These are phyloP conservation scores for Stichodactyla helianthus DNA, from an alignment of 64 coral and sea anemone species.

Conservation along the genomic window DNA sequence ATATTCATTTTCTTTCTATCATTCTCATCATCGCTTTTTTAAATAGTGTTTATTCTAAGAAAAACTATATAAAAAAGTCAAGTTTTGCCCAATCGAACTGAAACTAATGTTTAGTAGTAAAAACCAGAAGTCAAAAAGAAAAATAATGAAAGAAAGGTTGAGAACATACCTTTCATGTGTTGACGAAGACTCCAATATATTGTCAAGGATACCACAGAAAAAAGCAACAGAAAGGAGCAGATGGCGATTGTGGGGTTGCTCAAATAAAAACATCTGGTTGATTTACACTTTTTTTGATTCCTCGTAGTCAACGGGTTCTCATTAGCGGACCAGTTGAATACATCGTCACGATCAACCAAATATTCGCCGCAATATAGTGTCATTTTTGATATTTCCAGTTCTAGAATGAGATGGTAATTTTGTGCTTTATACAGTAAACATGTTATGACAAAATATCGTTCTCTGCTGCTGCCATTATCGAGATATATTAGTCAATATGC, in stretches of 20 bases:
- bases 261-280: constrained; percentile 11
- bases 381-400: neutral
- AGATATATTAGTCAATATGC: neutral
- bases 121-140: neutral
- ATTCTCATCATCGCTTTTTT: neutral
- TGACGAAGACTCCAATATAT: constrained; percentile 3
- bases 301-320: neutral
- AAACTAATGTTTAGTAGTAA: neutral
- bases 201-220: neutral
- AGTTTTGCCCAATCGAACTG: neutral
- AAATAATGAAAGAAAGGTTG: too few species aligned
- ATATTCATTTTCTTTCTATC: neutral
- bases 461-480: neutral
- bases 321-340: neutral
- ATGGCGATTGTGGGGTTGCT: neutral
- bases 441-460: neutral
- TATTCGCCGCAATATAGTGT: neutral
- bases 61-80: neutral
- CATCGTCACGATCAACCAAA: neutral
- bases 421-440: neutral
- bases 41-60: neutral
- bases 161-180: constrained; percentile 2
- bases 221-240: neutral
- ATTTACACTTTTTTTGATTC: constrained; percentile 7
- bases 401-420: neutral